These are phyloP conservation scores for Petrocephalus zakoni DNA, from an alignment of 2,113 vertebrate genomes.

Conservation along the genomic window DNA sequence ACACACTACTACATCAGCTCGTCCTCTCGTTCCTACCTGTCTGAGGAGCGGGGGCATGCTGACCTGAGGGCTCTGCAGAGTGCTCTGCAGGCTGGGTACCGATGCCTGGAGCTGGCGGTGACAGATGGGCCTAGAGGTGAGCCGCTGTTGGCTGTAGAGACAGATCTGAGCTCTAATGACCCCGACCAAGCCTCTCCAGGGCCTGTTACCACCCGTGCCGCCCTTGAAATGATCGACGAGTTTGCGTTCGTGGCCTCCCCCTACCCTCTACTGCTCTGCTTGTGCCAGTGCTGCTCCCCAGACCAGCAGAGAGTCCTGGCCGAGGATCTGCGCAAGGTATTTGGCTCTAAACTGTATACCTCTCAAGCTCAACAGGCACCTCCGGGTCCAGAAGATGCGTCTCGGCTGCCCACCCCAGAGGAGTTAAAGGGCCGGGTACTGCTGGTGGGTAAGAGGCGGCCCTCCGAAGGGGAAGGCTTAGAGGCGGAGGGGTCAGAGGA, in stretches of 20 bases:
- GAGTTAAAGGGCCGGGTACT: constrained; percentile 83
- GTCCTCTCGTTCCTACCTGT: constrained; percentile 87
- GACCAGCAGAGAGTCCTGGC: constrained; percentile 81
- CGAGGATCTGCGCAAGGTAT: constrained; percentile 78
- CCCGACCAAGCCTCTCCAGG: constrained; percentile 52
- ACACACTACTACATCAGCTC: constrained; percentile 94
- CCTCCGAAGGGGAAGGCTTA: constrained; percentile 62
- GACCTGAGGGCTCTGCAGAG: constrained; percentile 81
- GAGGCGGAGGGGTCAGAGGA: constrained; percentile 91
- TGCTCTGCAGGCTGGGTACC: constrained; percentile 81
- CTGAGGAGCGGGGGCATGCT: constrained; percentile 84
- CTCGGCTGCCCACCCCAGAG: constrained; percentile 80
- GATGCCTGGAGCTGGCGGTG: constrained; percentile 87
- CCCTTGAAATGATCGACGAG: constrained; percentile 85
- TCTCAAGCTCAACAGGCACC: constrained; percentile 64
- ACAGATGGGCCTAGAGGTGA: constrained; percentile 86
- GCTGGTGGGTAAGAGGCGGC: constrained; percentile 83
- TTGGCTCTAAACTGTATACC: constrained; percentile 76
- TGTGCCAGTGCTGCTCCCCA: constrained; percentile 84
- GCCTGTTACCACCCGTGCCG: constrained; percentile 70
- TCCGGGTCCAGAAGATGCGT: constrained; percentile 49
- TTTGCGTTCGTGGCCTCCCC: constrained; percentile 85
- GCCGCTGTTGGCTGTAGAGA: constrained; percentile 80
- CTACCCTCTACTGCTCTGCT: constrained; percentile 83
- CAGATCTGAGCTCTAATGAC: constrained; percentile 51